Evolutionary conservation across 2,797 vertebrate species (phyloP).

Genomic region (Rhincodon typus): DNA sequence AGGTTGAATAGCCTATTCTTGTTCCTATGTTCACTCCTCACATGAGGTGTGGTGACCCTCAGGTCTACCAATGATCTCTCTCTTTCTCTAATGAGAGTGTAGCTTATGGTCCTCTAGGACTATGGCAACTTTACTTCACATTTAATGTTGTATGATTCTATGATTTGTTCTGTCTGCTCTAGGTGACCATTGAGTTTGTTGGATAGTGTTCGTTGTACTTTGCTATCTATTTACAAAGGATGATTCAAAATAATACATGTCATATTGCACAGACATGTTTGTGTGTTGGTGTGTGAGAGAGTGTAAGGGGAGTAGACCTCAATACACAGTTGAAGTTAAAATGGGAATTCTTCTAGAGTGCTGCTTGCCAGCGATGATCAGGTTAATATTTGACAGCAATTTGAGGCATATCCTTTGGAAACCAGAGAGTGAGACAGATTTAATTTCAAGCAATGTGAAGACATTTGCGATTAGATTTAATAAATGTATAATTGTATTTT

Average conservation of each 20-base stretch:
- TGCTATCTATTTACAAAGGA: background rate
- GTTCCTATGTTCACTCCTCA: background rate
- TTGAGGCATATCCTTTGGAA: background rate
- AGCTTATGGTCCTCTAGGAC: too few species aligned
- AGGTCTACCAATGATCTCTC: too few species aligned
- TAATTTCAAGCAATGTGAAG: constrained; percentile 40
- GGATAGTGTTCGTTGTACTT: too few species aligned
- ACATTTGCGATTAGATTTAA: constrained; percentile 40
- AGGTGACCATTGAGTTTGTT: background rate
- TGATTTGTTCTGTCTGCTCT: background rate
- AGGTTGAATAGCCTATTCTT: background rate
- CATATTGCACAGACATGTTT: background rate
- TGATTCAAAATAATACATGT: background rate
- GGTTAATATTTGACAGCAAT: background rate
- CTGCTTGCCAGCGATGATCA: background rate
- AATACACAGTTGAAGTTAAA: background rate
- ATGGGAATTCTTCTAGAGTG: background rate
- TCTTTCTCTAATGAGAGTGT: too few species aligned
- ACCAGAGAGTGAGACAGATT: constrained; percentile 33
- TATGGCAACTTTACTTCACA: too few species aligned
- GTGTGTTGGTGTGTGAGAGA: too few species aligned
- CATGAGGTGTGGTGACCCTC: too few species aligned
- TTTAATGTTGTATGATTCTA: background rate
- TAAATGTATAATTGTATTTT: constrained; percentile 40
- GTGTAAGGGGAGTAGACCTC: too few species aligned